Evolutionary conservation across 2,888 invertebrate genomes (phyloP).

Genomic region (Odontothrips loti): DNA sequence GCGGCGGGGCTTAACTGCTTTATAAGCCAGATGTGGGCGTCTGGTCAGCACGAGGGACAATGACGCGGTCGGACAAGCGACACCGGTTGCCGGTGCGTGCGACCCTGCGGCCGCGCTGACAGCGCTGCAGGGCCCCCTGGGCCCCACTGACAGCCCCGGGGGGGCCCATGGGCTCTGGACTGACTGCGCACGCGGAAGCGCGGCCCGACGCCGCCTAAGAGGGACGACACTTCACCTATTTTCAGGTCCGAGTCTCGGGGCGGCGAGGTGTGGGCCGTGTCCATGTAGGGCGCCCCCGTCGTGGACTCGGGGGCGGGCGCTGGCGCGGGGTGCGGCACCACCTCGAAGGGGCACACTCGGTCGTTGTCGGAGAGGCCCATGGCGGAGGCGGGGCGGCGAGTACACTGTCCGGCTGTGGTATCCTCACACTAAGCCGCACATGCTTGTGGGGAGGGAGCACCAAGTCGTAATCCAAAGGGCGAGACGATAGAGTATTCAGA

Average conservation of each 20-base stretch:
- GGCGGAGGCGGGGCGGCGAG: conserved; percentile 44
- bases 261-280: conserved; percentile 28
- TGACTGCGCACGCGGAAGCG: conserved; percentile 35
- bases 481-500: neutral
- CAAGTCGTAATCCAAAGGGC: neutral
- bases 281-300: conserved; percentile 28
- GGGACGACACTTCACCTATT: conserved; percentile 40
- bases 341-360: conserved; percentile 34
- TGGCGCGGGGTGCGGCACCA: conserved; percentile 37
- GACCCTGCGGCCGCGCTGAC: neutral
- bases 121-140: no score
- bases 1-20: no score
- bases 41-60: no score
- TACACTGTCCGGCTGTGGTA: conserved; percentile 34
- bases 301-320: conserved; percentile 37
- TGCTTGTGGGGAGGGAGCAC: neutral
- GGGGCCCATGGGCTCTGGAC: no score
- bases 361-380: conserved; percentile 39
- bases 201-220: neutral
- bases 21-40: no score
- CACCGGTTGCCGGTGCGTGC: neutral
- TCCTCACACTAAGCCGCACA: conserved; percentile 34
- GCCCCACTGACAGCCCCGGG: conserved; percentile 34
- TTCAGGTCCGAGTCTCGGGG: conserved; percentile 38
- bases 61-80: no score